A percentile compares a stretch with the other conserved stretches of the same genome.
Evolutionary conservation across 1,140 invertebrate species (phyloP).

Genomic region (Pseudoatta argentina): DNA sequence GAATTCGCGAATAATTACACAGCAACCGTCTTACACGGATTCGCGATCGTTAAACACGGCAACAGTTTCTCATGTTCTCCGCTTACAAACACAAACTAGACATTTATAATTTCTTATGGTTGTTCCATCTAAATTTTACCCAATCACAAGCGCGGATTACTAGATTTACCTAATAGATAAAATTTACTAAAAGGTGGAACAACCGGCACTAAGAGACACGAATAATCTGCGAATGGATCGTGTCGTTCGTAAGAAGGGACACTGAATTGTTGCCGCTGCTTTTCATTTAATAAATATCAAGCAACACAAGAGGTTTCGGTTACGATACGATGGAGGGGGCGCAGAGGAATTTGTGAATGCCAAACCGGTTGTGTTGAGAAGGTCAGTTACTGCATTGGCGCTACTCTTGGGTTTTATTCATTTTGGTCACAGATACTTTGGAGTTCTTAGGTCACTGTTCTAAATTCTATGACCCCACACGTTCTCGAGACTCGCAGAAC

Average conservation of each 20-base stretch:
- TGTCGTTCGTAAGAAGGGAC: not conserved
- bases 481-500: not conserved
- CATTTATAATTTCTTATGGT: slow-evolving; percentile 22
- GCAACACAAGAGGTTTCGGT: slow-evolving; percentile 26
- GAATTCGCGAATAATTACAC: too few species aligned
- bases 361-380: slow-evolving; percentile 73
- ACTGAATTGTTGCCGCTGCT: slow-evolving; percentile 3
- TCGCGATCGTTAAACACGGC: not conserved
- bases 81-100: not conserved
- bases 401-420: not conserved
- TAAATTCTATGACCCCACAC: not conserved
- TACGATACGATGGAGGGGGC: not conserved
- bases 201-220: not conserved
- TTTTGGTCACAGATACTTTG: slow-evolving; percentile 7
- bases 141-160: too few species aligned
- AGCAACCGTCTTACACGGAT: not conserved
- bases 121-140: too few species aligned
- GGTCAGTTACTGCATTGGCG: slow-evolving; percentile 69
- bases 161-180: too few species aligned
- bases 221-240: not conserved
- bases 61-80: not conserved
- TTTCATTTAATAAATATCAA: slow-evolving; percentile 41
- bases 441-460: not conserved
- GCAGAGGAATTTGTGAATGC: not conserved
- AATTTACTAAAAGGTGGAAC: too few species aligned